phyloP scores from a whole-genome alignment of 2,113 vertebrate genomes.

The Rhinoderma darwinii region DNA sequence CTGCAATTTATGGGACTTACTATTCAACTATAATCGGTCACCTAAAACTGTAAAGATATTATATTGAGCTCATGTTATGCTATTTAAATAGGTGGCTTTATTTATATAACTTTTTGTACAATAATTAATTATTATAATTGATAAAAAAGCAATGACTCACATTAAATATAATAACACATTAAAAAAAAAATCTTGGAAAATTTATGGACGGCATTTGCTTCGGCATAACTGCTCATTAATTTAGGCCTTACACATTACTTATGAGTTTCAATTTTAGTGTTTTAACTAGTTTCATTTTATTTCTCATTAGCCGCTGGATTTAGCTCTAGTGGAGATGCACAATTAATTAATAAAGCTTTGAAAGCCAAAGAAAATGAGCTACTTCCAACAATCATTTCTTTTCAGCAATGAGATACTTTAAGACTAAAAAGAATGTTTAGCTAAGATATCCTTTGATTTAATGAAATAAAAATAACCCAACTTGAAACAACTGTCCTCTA shows the following conservation, averaged over 20 bases:
- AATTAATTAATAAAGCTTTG: constrained; percentile 83
- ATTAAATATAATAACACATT: constrained; percentile 22
- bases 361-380: constrained; percentile 77
- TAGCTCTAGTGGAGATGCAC: constrained; percentile 74
- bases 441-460: constrained; percentile 28
- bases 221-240: constrained; percentile 80
- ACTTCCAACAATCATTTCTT: constrained; percentile 76
- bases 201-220: constrained; percentile 70
- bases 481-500: constrained; percentile 10
- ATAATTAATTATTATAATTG: neutral
- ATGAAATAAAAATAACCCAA: constrained; percentile 19
- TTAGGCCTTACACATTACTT: constrained; percentile 80
- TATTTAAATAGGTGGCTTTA: neutral
- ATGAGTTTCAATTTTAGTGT: constrained; percentile 73
- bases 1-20: neutral
- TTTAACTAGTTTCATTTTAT: constrained; percentile 77
- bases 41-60: neutral
- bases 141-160: neutral
- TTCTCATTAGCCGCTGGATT: constrained; percentile 73
- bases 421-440: constrained; percentile 3
- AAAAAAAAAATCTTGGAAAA: neutral
- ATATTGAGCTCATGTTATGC: neutral
- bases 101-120: neutral
- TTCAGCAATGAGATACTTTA: constrained; percentile 65
- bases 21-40: neutral